phyloP scores from a whole-genome alignment of 1,140 invertebrate genomes.

The Drosophila repletoides region DNA sequence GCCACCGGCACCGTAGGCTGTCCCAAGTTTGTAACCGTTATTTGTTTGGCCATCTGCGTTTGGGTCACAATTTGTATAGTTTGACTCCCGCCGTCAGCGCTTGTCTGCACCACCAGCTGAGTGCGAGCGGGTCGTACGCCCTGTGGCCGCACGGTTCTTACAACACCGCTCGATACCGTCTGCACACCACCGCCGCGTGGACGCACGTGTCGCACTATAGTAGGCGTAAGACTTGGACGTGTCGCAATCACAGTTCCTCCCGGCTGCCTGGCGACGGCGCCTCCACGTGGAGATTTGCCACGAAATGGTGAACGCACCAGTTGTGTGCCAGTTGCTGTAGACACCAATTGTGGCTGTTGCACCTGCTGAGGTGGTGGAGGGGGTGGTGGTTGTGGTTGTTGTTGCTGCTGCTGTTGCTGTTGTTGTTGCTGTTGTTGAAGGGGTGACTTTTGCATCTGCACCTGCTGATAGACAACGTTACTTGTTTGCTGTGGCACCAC shows the following conservation, averaged over 20 bases:
- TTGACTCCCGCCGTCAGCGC: conserved; percentile 32
- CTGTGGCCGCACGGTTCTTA: conserved; percentile 45
- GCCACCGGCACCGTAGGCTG: conserved; percentile 40
- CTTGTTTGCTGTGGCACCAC: conserved; percentile 62
- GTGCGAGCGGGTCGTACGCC: conserved; percentile 49
- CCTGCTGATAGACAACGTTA: conserved; percentile 67
- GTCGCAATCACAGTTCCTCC: conserved; percentile 42
- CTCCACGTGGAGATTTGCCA: conserved; percentile 46
- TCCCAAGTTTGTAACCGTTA: conserved; percentile 58
- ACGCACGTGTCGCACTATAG: conserved; percentile 58
- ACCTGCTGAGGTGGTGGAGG: conserved; percentile 30
- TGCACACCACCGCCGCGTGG: conserved; percentile 48
- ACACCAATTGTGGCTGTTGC: conserved; percentile 47
- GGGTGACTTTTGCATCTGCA: conserved; percentile 57
- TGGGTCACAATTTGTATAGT: conserved; percentile 67
- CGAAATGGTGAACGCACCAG: conserved; percentile 50
- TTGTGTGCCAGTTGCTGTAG: conserved; percentile 37
- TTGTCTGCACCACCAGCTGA: conserved; percentile 51
- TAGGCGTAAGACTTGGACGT: conserved; percentile 38
- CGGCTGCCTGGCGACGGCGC: conserved; percentile 37
- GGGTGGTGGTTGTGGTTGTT: conserved; percentile 16
- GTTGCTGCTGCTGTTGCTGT: conserved; percentile 35
- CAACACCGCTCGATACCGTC: conserved; percentile 21
- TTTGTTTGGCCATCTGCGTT: conserved; percentile 48
- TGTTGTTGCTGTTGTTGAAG: conserved; percentile 39